Conservation (phyloP, 2,113 vertebrate species). For the Macquaria ambigua region DNA sequence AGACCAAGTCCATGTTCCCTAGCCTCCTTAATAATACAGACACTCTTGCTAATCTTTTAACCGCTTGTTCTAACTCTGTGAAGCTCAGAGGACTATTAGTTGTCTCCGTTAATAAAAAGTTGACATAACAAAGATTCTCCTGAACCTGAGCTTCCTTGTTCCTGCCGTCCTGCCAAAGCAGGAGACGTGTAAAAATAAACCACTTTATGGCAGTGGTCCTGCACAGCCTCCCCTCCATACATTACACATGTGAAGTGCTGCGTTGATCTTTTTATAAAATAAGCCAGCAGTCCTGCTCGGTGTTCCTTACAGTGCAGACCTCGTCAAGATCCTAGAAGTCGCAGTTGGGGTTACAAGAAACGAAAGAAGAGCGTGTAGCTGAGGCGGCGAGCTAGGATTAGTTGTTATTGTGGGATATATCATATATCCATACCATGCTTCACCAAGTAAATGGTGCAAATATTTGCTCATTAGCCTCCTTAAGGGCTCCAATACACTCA, state of each 20-base stretch:
- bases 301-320: conserved; percentile 63
- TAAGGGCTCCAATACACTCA: not conserved
- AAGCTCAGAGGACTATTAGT: not conserved
- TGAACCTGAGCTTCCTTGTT: not conserved
- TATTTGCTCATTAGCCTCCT: not conserved
- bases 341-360: conserved; percentile 7
- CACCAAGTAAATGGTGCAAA: not conserved
- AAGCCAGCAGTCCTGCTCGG: conserved; percentile 64
- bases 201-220: not conserved
- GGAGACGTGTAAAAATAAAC: conserved; percentile 57
- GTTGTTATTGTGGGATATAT: conserved; percentile 24
- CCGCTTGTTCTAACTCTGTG: not conserved
- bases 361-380: not conserved
- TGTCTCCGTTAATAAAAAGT: conserved; percentile 55
- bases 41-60: not conserved
- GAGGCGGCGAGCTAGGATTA: not conserved
- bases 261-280: conserved; percentile 83
- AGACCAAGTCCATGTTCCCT: not conserved
- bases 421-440: not conserved
- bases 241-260: conserved; percentile 4
- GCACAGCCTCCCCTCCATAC: conserved; percentile 11
- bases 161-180: conserved; percentile 32
- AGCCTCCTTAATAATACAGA: not conserved
- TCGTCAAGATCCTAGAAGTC: conserved; percentile 26
- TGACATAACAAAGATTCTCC: conserved; percentile 60